Percentiles rank a stretch among this genome's conserved stretches.
phyloP scores from a whole-genome alignment of 2,113 vertebrate species.

The Notothenia coriiceps region DNA sequence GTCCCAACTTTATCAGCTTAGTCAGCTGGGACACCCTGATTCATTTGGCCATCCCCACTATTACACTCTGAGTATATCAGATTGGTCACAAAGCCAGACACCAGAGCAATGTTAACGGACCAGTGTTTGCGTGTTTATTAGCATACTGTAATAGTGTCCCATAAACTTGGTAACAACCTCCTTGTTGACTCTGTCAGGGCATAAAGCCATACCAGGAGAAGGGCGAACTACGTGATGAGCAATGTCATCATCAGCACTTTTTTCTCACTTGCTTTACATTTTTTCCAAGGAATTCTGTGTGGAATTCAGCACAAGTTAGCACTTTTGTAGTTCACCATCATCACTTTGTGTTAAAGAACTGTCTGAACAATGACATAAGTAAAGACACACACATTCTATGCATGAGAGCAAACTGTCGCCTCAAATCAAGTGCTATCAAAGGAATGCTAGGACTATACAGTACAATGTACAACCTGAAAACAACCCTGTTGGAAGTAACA shows the following conservation, averaged over 20 bases:
- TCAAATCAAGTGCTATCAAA: background rate
- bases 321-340: conserved; percentile 14
- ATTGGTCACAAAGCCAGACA: background rate
- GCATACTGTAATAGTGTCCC: conserved; percentile 31
- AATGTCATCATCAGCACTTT: conserved; percentile 51
- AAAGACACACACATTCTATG: background rate
- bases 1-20: conserved; percentile 30
- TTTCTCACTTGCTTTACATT: background rate
- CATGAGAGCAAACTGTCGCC: background rate
- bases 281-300: background rate
- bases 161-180: background rate
- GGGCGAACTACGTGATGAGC: conserved; percentile 17
- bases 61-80: conserved; percentile 3
- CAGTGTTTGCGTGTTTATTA: conserved; percentile 20
- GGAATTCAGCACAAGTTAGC: background rate
- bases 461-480: background rate
- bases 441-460: background rate
- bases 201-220: conserved; percentile 1
- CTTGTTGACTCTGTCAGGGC: background rate
- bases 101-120: background rate
- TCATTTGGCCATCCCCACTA: background rate
- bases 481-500: background rate
- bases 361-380: conserved; percentile 2
- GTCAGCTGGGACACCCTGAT: conserved; percentile 21
- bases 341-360: conserved; percentile 9